These are phyloP conservation scores for Phengaris arion DNA, from an alignment of 2,888 invertebrate species.

Conservation along the genomic window DNA sequence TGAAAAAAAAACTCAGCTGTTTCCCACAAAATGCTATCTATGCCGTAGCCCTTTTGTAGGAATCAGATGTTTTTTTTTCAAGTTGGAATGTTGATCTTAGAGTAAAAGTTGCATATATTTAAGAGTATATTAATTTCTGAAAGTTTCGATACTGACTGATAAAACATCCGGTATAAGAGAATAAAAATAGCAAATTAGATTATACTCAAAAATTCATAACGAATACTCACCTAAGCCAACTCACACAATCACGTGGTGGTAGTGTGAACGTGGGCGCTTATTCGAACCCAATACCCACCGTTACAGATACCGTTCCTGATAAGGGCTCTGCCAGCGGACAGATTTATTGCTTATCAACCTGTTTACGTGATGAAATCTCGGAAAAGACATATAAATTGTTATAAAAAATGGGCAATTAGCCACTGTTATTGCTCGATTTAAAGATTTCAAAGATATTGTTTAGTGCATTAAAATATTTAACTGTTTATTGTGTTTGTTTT, in stretches of 20 bases:
- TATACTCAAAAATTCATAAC: neutral
- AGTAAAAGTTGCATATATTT: too few species aligned
- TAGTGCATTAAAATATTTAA: too few species aligned
- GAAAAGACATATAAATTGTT: neutral
- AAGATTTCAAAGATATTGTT: neutral
- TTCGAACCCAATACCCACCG: constrained; percentile 18
- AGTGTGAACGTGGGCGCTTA: neutral
- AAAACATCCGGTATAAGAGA: too few species aligned
- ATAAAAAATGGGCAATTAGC: neutral
- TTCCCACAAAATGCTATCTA: too few species aligned
- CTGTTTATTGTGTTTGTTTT: too few species aligned
- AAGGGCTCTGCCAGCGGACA: neutral
- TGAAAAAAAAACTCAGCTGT: too few species aligned
- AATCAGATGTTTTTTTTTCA: too few species aligned
- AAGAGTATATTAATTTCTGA: too few species aligned
- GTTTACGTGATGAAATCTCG: constrained; percentile 2
- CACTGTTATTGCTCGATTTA: neutral
- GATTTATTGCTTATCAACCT: constrained; percentile 24
- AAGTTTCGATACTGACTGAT: too few species aligned
- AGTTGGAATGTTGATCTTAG: too few species aligned
- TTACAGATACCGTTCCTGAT: constrained; percentile 22
- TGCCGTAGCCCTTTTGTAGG: too few species aligned
- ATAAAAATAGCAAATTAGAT: neutral
- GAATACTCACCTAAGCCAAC: neutral
- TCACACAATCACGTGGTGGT: neutral